phyloP scores from a whole-genome alignment of 1,140 invertebrate species.

The Conopomorpha cramerella region DNA sequence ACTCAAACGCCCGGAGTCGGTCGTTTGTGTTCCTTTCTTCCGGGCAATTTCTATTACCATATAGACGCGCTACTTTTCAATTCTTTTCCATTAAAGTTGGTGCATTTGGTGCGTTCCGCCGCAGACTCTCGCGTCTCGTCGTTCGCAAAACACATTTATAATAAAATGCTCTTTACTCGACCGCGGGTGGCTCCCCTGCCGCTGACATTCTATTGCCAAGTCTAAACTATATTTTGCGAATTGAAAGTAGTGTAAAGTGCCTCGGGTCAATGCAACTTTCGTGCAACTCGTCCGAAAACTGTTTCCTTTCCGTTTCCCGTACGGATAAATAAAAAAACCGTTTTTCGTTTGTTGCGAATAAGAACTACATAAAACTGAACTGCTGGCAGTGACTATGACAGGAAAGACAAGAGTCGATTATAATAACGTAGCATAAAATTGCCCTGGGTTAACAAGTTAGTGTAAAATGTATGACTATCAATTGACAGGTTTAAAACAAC shows the following conservation, averaged over 20 bases:
- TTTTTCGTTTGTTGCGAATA: too few relatives aligned
- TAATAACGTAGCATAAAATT: too few relatives aligned
- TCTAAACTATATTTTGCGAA: slow-evolving; percentile 37
- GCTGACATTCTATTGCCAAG: slow-evolving; percentile 46
- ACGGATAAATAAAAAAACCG: too few relatives aligned
- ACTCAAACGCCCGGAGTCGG: slow-evolving; percentile 47
- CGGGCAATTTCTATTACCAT: slow-evolving; percentile 60
- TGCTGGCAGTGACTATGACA: too few relatives aligned
- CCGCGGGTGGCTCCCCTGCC: slow-evolving; percentile 31
- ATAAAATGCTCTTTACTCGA: slow-evolving; percentile 52
- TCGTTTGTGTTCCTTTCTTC: slow-evolving; percentile 54
- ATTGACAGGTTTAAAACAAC: slow-evolving; percentile 11
- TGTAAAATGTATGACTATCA: too few relatives aligned
- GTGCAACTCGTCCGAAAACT: slow-evolving; percentile 15
- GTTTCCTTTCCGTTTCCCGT: too few relatives aligned
- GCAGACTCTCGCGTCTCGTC: slow-evolving; percentile 27
- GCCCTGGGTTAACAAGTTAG: too few relatives aligned
- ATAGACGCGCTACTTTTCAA: slow-evolving; percentile 60
- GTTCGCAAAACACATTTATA: slow-evolving; percentile 55
- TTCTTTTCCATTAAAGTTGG: slow-evolving; percentile 61
- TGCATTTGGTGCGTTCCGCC: slow-evolving; percentile 45
- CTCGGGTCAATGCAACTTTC: slow-evolving; percentile 35
- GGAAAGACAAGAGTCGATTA: too few relatives aligned
- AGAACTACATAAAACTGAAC: too few relatives aligned
- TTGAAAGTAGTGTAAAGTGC: slow-evolving; percentile 24